Evolutionary conservation across 2,888 invertebrate genomes (phyloP).

Genomic region (Callinectes sapidus): DNA sequence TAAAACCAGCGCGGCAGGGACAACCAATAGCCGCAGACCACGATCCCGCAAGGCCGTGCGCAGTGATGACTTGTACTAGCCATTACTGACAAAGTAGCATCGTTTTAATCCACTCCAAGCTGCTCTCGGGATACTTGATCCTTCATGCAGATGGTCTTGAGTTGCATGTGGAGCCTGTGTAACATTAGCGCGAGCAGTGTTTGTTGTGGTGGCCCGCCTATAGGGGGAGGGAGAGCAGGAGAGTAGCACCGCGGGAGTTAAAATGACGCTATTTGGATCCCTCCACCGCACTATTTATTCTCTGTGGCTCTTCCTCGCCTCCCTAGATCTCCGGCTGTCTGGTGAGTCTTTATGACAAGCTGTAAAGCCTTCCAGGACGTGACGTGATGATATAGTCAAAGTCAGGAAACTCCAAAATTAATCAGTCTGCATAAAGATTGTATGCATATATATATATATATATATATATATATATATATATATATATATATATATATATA

Average conservation of each 20-base stretch:
- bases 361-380: background rate
- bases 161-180: background rate
- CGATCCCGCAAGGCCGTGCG: background rate
- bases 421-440: too few relatives aligned
- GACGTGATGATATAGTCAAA: background rate
- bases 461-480: too few relatives aligned
- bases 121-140: background rate
- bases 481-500: too few relatives aligned
- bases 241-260: constrained; percentile 10
- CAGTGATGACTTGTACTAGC: constrained; percentile 19
- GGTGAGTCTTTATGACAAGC: background rate
- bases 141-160: background rate
- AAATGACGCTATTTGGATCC: constrained; percentile 29
- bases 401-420: background rate
- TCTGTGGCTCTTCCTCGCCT: constrained; percentile 16
- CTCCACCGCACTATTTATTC: constrained; percentile 9
- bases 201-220: constrained; percentile 16
- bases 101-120: background rate
- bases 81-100: background rate
- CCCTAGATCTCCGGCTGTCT: background rate
- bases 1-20: background rate
- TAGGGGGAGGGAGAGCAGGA: background rate
- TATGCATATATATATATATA: too few relatives aligned
- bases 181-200: background rate
- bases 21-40: constrained; percentile 36